Evolutionary conservation across 2,888 invertebrate species (phyloP), one percentile per base, ranked within the genome.

Genomic region (Metopia argyrocephala): DNA sequence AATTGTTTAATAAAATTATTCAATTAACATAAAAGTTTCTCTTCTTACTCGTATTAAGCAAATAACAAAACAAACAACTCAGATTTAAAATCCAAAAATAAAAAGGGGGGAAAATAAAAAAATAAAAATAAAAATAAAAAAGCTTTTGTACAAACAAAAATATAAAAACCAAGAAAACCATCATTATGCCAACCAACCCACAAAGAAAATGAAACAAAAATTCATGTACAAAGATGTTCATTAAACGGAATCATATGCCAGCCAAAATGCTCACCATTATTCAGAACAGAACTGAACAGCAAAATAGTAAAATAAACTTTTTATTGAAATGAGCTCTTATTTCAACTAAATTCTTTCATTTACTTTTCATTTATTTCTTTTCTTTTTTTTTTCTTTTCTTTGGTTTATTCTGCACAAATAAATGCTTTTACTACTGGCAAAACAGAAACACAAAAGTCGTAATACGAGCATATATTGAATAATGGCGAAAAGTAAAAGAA

Each of bases 1-100:
- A 50, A 52, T 56, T 18, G 2, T 54, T 61, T 69, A 78, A 73
- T 73, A 57, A 48, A 64, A 68, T 79, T 25, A 79, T 65, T 70
- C 79, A 75, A 79, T 75, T 75, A 61, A 46, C 65, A 66, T 70
- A 79, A 79, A 69, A 69, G 69, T 75, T 69, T 64, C 57, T 75
- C 48, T 38, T 38, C 15, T 38, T 38, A 9, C 15, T 46, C 68
- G 61, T 73, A 78, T 66, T 68, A 52, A 57, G 50, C 46, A 78
- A 73, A 73, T 50, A 50, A 64, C 20, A 31, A 65, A 12, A 25
- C 31, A 6, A 31, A 28, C 25, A 64, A 9, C 18, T 28, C 9
- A 28, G 9, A 18, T 18, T 2, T 12, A 48, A 27, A 48, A 9
- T 46, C 5, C 5, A 2, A 3, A 38, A 65, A 21, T 21, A 50